Percentiles rank a stretch among this genome's conserved stretches.
Conservation (phyloP, 1,140 invertebrate species). For the Leptestheria dahalacensis region DNA sequence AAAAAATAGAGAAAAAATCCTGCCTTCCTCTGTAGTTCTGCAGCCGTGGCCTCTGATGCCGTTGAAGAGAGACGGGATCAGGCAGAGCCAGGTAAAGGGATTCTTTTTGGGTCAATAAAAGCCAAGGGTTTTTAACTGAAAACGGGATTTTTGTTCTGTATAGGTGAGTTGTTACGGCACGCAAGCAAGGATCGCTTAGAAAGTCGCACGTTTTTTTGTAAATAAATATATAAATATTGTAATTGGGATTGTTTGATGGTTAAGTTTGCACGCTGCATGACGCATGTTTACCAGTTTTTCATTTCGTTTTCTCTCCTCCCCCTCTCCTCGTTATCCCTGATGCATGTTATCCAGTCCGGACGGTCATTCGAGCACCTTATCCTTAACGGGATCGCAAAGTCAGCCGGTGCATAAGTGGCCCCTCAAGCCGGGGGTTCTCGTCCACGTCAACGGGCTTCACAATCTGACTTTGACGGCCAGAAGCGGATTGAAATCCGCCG, state of each 20-base stretch:
- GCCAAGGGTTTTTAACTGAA: neutral
- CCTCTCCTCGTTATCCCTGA: too few relatives aligned
- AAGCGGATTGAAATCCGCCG: neutral
- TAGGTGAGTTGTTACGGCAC: too few relatives aligned
- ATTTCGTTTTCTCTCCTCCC: too few relatives aligned
- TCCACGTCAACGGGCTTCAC: conserved; percentile 62
- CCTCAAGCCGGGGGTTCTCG: conserved; percentile 66
- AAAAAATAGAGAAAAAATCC: too few relatives aligned
- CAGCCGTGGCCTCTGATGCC: too few relatives aligned
- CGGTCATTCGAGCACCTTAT: conserved; percentile 7
- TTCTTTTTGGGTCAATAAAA: neutral
- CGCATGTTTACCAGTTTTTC: conserved; percentile 1
- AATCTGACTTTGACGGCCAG: conserved; percentile 31
- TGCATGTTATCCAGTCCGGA: conserved; percentile 17
- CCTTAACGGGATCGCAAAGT: neutral
- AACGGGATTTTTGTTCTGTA: too few relatives aligned
- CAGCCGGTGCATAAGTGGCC: conserved; percentile 51
- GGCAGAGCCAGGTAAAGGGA: too few relatives aligned
- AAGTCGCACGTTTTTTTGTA: too few relatives aligned
- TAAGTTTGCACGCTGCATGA: neutral
- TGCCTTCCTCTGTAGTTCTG: too few relatives aligned
- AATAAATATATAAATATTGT: too few relatives aligned
- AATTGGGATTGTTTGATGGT: too few relatives aligned
- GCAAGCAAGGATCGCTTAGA: too few relatives aligned
- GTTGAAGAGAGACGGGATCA: neutral